Conservation (phyloP, 2,888 invertebrate species). For the Leptothorax acervorum region DNA sequence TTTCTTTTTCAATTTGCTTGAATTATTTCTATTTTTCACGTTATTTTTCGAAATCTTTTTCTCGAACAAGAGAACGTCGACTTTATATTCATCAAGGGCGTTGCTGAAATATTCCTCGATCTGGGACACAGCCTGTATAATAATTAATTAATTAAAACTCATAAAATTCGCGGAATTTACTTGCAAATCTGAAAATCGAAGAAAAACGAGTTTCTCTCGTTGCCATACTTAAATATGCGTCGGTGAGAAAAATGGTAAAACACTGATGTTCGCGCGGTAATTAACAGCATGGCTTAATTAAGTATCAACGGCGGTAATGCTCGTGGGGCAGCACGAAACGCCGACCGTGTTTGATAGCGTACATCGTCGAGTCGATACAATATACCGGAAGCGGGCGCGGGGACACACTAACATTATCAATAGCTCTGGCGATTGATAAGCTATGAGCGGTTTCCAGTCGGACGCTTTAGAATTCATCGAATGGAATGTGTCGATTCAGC, state of each 20-base stretch:
- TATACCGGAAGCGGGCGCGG: constrained; percentile 48
- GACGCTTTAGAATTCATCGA: constrained; percentile 65
- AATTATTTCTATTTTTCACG: not conserved
- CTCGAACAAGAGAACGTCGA: not conserved
- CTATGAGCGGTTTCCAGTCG: constrained; percentile 69
- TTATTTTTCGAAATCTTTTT: not conserved
- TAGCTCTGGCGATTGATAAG: constrained; percentile 68
- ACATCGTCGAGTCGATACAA: constrained; percentile 60
- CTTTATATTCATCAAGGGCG: not conserved
- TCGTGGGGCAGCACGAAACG: not conserved
- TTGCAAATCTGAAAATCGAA: constrained; percentile 12
- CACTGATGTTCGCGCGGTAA: constrained; percentile 23
- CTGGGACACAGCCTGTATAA: constrained; percentile 8
- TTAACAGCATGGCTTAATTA: constrained; percentile 37
- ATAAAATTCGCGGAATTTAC: not conserved
- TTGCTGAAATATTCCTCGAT: constrained; percentile 9
- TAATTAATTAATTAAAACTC: constrained; percentile 11
- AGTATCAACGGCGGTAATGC: constrained; percentile 22
- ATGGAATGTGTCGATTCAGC: constrained; percentile 66
- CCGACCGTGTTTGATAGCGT: constrained; percentile 49
- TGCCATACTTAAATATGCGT: not conserved
- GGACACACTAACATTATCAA: constrained; percentile 63
- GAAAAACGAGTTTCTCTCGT: not conserved
- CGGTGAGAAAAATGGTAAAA: not conserved
- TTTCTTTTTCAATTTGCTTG: not conserved